Base-by-base conservation (phyloP, 2,888 invertebrate genomes). In the Metallyticus violacea region DNA sequence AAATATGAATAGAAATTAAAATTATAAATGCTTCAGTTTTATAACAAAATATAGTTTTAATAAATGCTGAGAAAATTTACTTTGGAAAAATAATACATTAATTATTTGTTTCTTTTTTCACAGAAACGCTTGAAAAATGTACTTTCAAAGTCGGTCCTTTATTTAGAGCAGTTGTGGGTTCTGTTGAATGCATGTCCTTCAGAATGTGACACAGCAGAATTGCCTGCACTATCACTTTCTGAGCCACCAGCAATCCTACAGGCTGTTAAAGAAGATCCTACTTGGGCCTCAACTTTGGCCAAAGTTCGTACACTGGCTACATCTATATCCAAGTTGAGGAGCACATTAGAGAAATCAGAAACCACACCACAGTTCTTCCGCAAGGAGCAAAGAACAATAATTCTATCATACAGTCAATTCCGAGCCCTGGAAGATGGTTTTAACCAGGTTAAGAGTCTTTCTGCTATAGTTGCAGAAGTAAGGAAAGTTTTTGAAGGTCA, bases 161-260 rank as follows among this genome's bases (percentile, higher is more conserved):
- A 94, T 9, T 91, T 96, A 28, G 94, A 95, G 88, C 97, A 97
- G 90, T 94, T 96, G 89, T 91, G 93, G 86, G 91, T 96, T 1
- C 91, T 97, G 26, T 90, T 97, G 0, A 93, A 95, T 89, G 94
- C 94, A 88, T 94, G 94, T 86, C 95, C 96, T 0, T 90, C 90
- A 7, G 91, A 92, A 81, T 6, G 26, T 26, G 26, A 9, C 1
- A 81, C 15, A 81, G 25, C 29, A 3, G 9, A 76, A 6, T 6
- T 86, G 7, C 40, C 15, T 15, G 9, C 15, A 15, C 22, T 62
- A 4, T 62, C 40, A 15, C 15, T 62, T 0, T 62, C 40, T 26
- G 9, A 77, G 77, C 9, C 7, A 6, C 83, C 83, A 28, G 7
- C 77, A 27, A 83, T 83, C 4, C 26, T 77, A 9, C 27, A 83